These are phyloP conservation scores for Incurvaria masculella DNA, from an alignment of 2,888 invertebrate genomes.

Conservation along the genomic window DNA sequence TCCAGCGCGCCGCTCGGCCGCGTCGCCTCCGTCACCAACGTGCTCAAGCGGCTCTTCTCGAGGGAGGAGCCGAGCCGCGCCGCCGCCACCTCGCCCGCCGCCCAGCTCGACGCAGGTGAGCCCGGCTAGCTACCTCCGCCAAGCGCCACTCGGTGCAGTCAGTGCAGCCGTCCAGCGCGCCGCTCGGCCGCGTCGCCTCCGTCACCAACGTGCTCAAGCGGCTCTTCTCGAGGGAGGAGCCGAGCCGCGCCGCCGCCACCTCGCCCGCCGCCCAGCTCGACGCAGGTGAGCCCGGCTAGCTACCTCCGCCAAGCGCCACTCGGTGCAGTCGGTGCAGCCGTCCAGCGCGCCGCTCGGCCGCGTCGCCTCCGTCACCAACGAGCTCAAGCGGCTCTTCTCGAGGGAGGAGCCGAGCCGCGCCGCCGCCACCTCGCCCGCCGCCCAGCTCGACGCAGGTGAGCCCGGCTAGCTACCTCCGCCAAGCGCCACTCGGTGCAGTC, in stretches of 20 bases:
- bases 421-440: conserved; percentile 19
- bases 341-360: conserved; percentile 64
- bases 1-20: conserved; percentile 67
- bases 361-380: conserved; percentile 74
- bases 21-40: conserved; percentile 74
- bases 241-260: conserved; percentile 30
- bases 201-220: conserved; percentile 75
- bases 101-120: conserved; percentile 50
- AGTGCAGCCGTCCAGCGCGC: too few species aligned
- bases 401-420: conserved; percentile 63
- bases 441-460: conserved; percentile 50
- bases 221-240: conserved; percentile 73
- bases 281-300: conserved; percentile 43
- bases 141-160: conserved; percentile 40
- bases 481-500: conserved; percentile 56
- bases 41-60: conserved; percentile 72
- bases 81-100: conserved; percentile 20
- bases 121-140: conserved; percentile 8
- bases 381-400: conserved; percentile 72
- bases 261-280: conserved; percentile 40
- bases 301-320: too few species aligned
- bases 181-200: conserved; percentile 67
- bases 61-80: conserved; percentile 63
- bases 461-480: too few species aligned
- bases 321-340: conserved; percentile 56